Conservation (phyloP, 2,113 vertebrate genomes). For the Varanus komodoensis region DNA sequence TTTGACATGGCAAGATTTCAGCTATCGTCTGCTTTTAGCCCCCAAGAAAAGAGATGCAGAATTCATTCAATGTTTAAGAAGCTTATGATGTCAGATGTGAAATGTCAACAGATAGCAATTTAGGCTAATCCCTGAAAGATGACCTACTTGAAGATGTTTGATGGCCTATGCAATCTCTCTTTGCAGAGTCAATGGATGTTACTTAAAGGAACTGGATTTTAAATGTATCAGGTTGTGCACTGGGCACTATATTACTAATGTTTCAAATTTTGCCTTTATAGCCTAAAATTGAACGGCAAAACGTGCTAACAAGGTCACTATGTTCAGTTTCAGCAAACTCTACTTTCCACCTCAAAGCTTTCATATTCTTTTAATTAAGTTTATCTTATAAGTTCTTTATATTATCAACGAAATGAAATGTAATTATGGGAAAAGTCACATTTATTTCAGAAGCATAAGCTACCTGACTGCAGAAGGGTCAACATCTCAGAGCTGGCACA, state of each 20-base stretch:
- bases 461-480: rapidly evolving
- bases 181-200: constrained; percentile 29
- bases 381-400: constrained; percentile 44
- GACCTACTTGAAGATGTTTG: constrained; percentile 74
- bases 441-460: constrained; percentile 17
- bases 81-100: constrained; percentile 70
- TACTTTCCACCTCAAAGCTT: constrained; percentile 34
- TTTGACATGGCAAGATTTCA: constrained; percentile 51
- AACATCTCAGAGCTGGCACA: background rate
- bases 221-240: constrained; percentile 49
- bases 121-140: constrained; percentile 69
- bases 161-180: constrained; percentile 44
- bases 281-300: constrained; percentile 17
- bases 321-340: constrained; percentile 23
- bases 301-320: constrained; percentile 26
- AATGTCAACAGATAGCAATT: constrained; percentile 70
- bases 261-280: constrained; percentile 45
- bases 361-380: constrained; percentile 15
- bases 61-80: constrained; percentile 70
- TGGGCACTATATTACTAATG: constrained; percentile 38
- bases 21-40: constrained; percentile 14
- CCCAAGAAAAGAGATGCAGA: background rate
- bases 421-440: constrained; percentile 38
- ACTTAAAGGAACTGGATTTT: constrained; percentile 49
- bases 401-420: constrained; percentile 33